A percentile compares a stretch with the other conserved stretches of the same genome.
phyloP scores from a whole-genome alignment of 2,888 invertebrate genomes.

The Campoplex nolae region DNA sequence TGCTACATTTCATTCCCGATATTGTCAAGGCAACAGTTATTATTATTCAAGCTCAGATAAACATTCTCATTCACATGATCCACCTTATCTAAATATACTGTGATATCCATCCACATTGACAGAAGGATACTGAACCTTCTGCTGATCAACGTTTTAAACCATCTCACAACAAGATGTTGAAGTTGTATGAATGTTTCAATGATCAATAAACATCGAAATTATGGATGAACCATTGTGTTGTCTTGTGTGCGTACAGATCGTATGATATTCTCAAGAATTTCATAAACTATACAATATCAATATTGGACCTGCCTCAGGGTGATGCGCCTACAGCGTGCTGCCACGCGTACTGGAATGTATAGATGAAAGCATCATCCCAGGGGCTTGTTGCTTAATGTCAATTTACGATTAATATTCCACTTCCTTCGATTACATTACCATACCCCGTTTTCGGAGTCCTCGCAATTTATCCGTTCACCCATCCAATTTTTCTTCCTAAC shows the following conservation, averaged over 20 bases:
- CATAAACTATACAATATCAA: constrained; percentile 20
- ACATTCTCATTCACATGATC: constrained; percentile 13
- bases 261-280: constrained; percentile 44
- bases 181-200: constrained; percentile 29
- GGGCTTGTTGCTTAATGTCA: not conserved
- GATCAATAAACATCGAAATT: constrained; percentile 40
- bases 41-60: not conserved
- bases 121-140: not conserved
- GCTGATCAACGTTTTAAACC: not conserved
- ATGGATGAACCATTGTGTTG: constrained; percentile 21
- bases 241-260: constrained; percentile 4
- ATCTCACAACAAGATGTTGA: constrained; percentile 34
- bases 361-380: constrained; percentile 17
- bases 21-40: constrained; percentile 5
- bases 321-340: constrained; percentile 47
- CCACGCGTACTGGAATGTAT: constrained; percentile 36
- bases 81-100: not conserved
- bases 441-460: not conserved
- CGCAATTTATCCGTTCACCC: not conserved
- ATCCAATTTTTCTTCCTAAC: constrained; percentile 5
- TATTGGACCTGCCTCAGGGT: constrained; percentile 15
- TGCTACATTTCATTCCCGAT: not conserved
- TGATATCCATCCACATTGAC: not conserved
- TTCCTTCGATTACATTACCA: not conserved
- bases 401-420: not conserved